phyloP scores from a whole-genome alignment of 2,888 invertebrate species.

The Dinocampus coccinellae region DNA sequence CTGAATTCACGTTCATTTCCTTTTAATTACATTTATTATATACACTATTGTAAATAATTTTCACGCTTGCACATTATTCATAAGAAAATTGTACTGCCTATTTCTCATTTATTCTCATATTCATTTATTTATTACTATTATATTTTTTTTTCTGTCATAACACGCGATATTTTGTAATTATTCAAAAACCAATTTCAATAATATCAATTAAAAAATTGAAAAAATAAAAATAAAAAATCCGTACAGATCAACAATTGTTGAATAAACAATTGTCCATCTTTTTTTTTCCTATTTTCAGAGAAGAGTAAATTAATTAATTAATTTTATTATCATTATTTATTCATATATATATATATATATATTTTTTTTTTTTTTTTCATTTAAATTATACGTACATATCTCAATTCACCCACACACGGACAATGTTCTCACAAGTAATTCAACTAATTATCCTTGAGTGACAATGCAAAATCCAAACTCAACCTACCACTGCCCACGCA shows the following conservation, averaged over 20 bases:
- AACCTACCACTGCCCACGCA: background rate
- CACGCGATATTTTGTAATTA: too few species aligned
- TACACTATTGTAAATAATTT: background rate
- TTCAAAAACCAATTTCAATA: too few species aligned
- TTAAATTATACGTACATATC: too few species aligned
- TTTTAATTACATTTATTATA: slow-evolving; percentile 26
- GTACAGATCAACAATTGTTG: too few species aligned
- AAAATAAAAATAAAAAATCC: too few species aligned
- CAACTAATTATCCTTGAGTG: slow-evolving; percentile 15
- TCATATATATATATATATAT: too few species aligned
- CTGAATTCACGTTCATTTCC: slow-evolving; percentile 23
- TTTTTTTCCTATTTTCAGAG: too few species aligned
- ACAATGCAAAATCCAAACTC: background rate
- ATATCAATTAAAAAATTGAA: too few species aligned
- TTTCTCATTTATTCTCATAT: background rate
- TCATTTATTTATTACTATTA: background rate
- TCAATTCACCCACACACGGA: background rate
- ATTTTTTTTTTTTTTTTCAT: too few species aligned
- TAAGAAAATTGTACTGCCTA: background rate
- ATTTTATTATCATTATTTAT: too few species aligned
- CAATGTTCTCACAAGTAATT: slow-evolving; percentile 13
- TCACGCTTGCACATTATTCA: background rate
- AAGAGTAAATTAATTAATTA: too few species aligned
- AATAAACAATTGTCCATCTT: too few species aligned
- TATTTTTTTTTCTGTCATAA: background rate